Evolutionary conservation across 2,888 invertebrate species (phyloP).

Genomic region (Tuberolachnus salignus): DNA sequence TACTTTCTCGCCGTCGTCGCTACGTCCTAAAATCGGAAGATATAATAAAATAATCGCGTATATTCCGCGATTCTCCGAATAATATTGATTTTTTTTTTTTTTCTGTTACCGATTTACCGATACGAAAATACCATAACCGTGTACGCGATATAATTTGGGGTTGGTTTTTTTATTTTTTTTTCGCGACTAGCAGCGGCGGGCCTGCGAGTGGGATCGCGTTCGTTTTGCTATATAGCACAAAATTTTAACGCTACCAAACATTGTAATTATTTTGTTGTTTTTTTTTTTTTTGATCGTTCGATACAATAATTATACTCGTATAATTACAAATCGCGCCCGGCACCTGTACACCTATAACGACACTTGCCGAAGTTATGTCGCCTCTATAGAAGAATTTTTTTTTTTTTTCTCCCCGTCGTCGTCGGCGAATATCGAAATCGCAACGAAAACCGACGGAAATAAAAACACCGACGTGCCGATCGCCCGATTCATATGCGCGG

Average conservation of each 20-base stretch:
- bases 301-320: not conserved
- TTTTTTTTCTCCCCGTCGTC: not conserved
- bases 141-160: too few species aligned
- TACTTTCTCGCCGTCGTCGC: slow-evolving; percentile 30
- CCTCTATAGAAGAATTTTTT: not conserved
- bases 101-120: too few species aligned
- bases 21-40: not conserved
- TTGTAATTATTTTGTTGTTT: too few species aligned
- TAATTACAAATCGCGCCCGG: not conserved
- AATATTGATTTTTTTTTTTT: too few species aligned
- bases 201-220: not conserved
- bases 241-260: not conserved
- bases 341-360: too few species aligned
- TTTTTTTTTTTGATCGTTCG: not conserved
- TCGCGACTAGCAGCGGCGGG: too few species aligned
- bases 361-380: not conserved
- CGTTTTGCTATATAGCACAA: not conserved
- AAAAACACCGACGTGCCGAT: slow-evolving; percentile 4
- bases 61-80: too few species aligned
- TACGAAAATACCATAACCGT: too few species aligned
- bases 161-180: too few species aligned
- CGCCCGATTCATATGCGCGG: slow-evolving; percentile 34
- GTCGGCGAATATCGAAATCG: not conserved
- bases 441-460: not conserved
- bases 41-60: not conserved